Conservation (phyloP, 2,888 invertebrate genomes). For the Amiota minor region DNA sequence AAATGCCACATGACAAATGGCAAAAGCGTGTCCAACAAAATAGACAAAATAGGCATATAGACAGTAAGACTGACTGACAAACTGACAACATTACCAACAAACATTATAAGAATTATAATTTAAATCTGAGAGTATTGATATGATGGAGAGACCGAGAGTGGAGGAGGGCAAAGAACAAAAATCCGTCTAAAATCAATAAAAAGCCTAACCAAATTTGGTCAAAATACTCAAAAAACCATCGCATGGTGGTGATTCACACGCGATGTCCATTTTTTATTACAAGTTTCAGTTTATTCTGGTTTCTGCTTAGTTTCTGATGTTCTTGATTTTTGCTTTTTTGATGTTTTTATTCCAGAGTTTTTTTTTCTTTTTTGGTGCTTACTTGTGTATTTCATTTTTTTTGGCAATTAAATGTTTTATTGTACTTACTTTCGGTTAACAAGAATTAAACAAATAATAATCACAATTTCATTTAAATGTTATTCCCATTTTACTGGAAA, state of each 20-base stretch:
- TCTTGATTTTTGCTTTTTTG: too few relatives aligned
- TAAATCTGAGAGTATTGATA: not conserved
- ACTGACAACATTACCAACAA: not conserved
- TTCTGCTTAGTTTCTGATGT: not conserved
- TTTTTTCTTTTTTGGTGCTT: too few relatives aligned
- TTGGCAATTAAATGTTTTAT: too few relatives aligned
- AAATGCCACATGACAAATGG: conserved; percentile 41
- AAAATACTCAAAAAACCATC: not conserved
- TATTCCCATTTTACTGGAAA: too few relatives aligned
- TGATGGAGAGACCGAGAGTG: too few relatives aligned
- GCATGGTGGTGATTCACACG: conserved; percentile 10
- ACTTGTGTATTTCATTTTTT: too few relatives aligned
- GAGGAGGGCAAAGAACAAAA: conserved; percentile 31
- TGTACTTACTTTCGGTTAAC: too few relatives aligned
- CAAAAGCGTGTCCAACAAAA: conserved; percentile 54
- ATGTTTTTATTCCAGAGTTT: too few relatives aligned
- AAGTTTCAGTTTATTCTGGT: not conserved
- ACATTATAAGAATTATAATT: not conserved
- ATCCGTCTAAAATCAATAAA: conserved; percentile 64
- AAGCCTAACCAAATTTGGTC: conserved; percentile 39
- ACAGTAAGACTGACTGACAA: not conserved
- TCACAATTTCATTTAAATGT: too few relatives aligned
- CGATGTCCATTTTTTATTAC: conserved; percentile 1
- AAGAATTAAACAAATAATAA: too few relatives aligned
- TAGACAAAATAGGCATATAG: conserved; percentile 22